Conservation (phyloP, 2,888 invertebrate genomes). For the Encarsia formosa region DNA sequence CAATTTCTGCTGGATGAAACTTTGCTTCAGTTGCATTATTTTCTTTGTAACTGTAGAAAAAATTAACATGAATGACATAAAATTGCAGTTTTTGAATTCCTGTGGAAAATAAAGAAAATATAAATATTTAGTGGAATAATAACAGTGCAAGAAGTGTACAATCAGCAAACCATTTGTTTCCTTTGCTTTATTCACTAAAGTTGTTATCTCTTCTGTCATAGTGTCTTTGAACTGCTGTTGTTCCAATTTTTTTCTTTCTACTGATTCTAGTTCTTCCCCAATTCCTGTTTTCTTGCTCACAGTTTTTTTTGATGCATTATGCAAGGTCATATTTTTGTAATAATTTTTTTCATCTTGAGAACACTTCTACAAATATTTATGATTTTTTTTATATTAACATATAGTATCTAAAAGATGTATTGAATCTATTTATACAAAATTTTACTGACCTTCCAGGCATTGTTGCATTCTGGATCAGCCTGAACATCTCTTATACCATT, state of each 20-base stretch:
- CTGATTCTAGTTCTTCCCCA: conserved; percentile 37
- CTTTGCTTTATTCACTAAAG: conserved; percentile 26
- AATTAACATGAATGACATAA: conserved; percentile 47
- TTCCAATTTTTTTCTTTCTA: conserved; percentile 30
- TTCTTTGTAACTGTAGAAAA: conserved; percentile 38
- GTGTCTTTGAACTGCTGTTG: conserved; percentile 28
- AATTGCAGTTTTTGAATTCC: conserved; percentile 37
- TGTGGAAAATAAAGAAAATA: conserved; percentile 25
- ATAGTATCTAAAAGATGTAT: conserved; percentile 9
- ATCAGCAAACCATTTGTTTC: conserved; percentile 28
- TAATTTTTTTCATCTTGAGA: conserved; percentile 29
- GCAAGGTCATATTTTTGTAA: conserved; percentile 38
- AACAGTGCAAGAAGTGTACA: neutral
- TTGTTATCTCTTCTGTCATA: conserved; percentile 37
- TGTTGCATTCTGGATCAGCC: conserved; percentile 31
- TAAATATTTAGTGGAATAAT: neutral
- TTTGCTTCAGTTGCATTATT: conserved; percentile 24
- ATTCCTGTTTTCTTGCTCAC: conserved; percentile 37
- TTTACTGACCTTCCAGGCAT: conserved; percentile 40
- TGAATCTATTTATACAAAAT: neutral
- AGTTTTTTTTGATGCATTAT: conserved; percentile 29
- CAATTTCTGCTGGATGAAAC: conserved; percentile 56
- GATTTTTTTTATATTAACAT: neutral
- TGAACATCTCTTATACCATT: conserved; percentile 39
- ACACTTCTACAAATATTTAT: conserved; percentile 30